A percentile compares a stretch with the other conserved stretches of the same genome.
These are phyloP conservation scores for Eptatretus burgeri DNA, from an alignment of 2,113 vertebrate genomes.

Conservation along the genomic window DNA sequence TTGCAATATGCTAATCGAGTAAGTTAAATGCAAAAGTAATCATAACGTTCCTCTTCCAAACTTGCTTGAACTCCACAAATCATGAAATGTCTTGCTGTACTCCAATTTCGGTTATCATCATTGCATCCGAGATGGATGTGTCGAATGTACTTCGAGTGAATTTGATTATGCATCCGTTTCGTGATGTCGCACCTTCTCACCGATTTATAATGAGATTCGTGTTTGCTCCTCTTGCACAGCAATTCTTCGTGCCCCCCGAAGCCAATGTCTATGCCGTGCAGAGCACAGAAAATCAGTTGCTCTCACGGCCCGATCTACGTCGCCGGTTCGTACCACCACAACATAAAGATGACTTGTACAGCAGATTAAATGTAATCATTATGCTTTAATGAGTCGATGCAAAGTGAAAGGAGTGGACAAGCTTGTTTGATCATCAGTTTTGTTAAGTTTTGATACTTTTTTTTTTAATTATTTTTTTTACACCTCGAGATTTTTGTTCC, in stretches of 20 bases:
- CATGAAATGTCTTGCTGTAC: conserved; percentile 9
- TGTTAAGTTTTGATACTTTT: no score
- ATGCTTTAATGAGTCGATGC: no score
- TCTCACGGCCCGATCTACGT: conserved; percentile 50
- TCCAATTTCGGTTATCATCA: not conserved
- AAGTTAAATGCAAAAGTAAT: conserved; percentile 9
- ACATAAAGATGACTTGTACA: no score
- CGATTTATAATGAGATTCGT: no score
- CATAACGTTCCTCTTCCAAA: conserved; percentile 10
- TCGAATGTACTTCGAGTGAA: no score
- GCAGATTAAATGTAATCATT: no score
- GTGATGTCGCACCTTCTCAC: not conserved
- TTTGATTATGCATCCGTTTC: no score
- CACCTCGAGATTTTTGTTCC: no score
- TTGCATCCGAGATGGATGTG: conserved; percentile 10
- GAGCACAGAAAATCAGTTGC: conserved; percentile 38
- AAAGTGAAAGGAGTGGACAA: no score
- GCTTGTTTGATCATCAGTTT: no score
- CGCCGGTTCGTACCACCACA: conserved; percentile 25
- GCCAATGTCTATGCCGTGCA: conserved; percentile 22
- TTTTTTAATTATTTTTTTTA: no score
- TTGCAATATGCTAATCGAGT: conserved; percentile 8
- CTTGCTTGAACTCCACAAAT: conserved; percentile 8
- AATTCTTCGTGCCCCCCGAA: conserved; percentile 34
- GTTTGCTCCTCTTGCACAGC: conserved; percentile 18